phyloP scores from a whole-genome alignment of 2,113 vertebrate genomes.

The Pomatostomus ruficeps region DNA sequence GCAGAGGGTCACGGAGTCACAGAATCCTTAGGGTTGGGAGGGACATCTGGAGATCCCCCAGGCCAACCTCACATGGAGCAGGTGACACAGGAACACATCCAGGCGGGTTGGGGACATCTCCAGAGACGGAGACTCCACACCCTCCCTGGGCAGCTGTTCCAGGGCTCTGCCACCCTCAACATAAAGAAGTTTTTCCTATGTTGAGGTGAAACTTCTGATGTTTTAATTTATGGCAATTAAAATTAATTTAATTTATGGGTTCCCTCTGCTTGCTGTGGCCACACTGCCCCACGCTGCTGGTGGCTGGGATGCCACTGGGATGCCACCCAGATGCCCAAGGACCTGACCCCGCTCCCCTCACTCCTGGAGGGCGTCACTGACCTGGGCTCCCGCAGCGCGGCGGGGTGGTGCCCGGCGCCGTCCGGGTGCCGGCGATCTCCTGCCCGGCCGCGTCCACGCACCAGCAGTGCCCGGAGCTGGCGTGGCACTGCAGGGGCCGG shows the following conservation, averaged over 20 bases:
- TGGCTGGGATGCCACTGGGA: background rate
- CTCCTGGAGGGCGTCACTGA: background rate
- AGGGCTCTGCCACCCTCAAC: background rate
- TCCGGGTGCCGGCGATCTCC: constrained; percentile 77
- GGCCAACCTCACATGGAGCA: background rate
- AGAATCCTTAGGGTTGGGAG: background rate
- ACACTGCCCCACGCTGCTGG: background rate
- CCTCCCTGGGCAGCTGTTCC: background rate
- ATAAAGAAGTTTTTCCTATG: accelerated
- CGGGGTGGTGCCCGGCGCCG: constrained; percentile 38
- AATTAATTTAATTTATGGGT: background rate
- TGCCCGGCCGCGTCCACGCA: constrained; percentile 77
- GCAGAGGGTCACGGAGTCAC: background rate
- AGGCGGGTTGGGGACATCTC: background rate
- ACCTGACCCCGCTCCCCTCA: accelerated
- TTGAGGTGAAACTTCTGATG: background rate
- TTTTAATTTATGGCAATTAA: background rate
- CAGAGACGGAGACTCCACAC: background rate
- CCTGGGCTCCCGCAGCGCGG: constrained; percentile 72
- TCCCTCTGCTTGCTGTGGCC: accelerated
- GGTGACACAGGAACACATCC: background rate
- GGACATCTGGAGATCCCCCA: background rate
- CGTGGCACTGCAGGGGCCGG: constrained; percentile 79
- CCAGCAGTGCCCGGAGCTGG: constrained; percentile 83
- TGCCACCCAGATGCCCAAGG: background rate